Evolutionary conservation across 2,113 vertebrate species (phyloP).

Genomic region (Thryonomys swinderianus): DNA sequence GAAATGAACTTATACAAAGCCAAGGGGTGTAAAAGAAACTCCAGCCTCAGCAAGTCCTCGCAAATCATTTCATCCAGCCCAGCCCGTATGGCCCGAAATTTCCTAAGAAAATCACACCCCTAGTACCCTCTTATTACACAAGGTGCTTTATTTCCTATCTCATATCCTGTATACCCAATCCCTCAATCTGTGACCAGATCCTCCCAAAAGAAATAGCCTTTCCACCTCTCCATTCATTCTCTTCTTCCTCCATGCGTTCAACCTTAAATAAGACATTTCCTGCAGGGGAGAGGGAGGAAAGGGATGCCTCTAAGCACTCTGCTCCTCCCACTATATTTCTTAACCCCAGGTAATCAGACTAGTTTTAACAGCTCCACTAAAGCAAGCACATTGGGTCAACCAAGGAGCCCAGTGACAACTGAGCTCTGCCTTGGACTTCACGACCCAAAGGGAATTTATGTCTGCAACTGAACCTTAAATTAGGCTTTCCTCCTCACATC

Average conservation of each 20-base stretch:
- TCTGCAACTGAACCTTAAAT: not conserved
- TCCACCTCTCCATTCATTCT: not conserved
- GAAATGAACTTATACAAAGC: not conserved
- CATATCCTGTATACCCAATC: not conserved
- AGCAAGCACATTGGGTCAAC: not conserved
- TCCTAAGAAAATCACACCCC: not conserved
- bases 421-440: not conserved
- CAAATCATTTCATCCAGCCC: not conserved
- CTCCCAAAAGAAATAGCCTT: not conserved
- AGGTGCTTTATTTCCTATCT: constrained; percentile 15
- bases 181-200: not conserved
- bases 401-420: not conserved
- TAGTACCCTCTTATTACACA: not conserved
- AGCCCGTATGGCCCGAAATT: not conserved
- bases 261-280: not conserved
- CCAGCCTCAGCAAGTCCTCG: not conserved
- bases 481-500: not conserved
- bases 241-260: not conserved
- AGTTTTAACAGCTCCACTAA: constrained; percentile 17
- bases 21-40: not conserved
- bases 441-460: not conserved
- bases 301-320: not conserved
- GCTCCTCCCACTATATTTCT: not conserved
- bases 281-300: not conserved
- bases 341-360: not conserved